Base-by-base conservation (phyloP, 2,113 vertebrate species). In the Lepus americanus region DNA sequence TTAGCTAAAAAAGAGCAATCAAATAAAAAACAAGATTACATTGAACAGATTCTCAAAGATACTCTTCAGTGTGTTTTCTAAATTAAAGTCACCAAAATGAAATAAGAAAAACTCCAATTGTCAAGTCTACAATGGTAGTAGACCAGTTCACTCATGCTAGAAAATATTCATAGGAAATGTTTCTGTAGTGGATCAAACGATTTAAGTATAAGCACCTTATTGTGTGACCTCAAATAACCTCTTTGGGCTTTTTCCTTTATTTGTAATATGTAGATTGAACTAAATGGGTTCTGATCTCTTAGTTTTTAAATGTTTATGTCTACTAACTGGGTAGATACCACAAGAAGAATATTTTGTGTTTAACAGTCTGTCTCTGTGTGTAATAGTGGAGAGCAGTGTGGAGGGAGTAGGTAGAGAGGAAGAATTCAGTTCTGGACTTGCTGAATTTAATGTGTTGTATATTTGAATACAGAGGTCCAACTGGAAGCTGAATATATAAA, bases 251-350 rank as follows among this genome's bases (percentile, higher is more conserved):
- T 17, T 39, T 39, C 39, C 59, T 66, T 70, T 64, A 11, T 83
- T 51, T 64, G 39, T 80, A 64, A 49, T 63, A 36, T 20, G 53
- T 53, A 51, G 51, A 55, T 69, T 49, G 49, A 83, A 76, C n/a
- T 78, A 64, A 70, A n/a, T 78, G 53, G 39, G 5, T 55, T 55
- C 19, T 73, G 33, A 11, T 22, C 13, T 44, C 29, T 73, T 73
- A 55, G 55, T n/a, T 86, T 94, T 80, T 80, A 73, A 94, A 55
- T 86, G 39, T 72, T 73, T 23, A 53, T 90, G 4, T n/a, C 14
- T 82, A 67, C 78, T 51, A 83, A 90, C 44, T 44, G 44, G 44
- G 44, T 44, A 79, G 44, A 67, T 33, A 29, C 49, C n/a, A 67
- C 13, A 22, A 10, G 61, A 36, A 69, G 51, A 6, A 36, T 2